A percentile compares a stretch with the other conserved stretches of the same genome.
These are phyloP conservation scores for Plutomurus gul DNA, from an alignment of 1,140 invertebrate genomes.

Conservation along the genomic window DNA sequence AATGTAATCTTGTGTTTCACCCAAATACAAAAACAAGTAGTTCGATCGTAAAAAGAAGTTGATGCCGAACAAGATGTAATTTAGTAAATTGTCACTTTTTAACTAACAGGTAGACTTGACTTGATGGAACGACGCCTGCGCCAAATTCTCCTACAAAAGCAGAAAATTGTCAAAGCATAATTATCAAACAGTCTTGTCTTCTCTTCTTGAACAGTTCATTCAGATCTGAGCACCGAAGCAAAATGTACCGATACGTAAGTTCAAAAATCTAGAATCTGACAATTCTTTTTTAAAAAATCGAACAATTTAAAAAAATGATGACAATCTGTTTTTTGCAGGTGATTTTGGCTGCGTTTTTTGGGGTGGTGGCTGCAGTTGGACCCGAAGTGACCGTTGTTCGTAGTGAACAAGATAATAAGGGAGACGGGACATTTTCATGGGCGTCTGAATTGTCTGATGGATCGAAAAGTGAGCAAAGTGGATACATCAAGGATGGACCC, in stretches of 20 bases:
- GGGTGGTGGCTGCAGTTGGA: background rate
- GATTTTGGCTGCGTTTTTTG: background rate
- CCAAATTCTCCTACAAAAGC: background rate
- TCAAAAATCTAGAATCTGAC: too few relatives aligned
- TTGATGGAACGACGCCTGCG: background rate
- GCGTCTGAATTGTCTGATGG: constrained; percentile 46
- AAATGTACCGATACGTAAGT: background rate
- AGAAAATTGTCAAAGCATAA: background rate
- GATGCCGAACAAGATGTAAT: too few relatives aligned
- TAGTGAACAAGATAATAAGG: constrained; percentile 55
- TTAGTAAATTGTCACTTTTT: too few relatives aligned
- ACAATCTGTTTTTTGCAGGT: background rate
- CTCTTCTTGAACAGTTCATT: background rate
- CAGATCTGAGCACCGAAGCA: background rate
- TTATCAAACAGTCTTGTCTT: background rate
- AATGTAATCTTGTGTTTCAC: too few relatives aligned
- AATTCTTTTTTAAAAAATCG: too few relatives aligned
- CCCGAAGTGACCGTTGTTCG: constrained; percentile 3
- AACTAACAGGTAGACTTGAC: too few relatives aligned
- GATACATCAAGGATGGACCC: constrained; percentile 44
- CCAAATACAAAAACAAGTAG: too few relatives aligned
- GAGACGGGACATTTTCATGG: constrained; percentile 55
- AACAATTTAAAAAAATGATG: too few relatives aligned
- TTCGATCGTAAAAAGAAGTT: too few relatives aligned
- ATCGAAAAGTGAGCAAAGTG: constrained; percentile 33